phyloP scores from a whole-genome alignment of 2,888 invertebrate species.

The Synanthedon andrenaeformis region DNA sequence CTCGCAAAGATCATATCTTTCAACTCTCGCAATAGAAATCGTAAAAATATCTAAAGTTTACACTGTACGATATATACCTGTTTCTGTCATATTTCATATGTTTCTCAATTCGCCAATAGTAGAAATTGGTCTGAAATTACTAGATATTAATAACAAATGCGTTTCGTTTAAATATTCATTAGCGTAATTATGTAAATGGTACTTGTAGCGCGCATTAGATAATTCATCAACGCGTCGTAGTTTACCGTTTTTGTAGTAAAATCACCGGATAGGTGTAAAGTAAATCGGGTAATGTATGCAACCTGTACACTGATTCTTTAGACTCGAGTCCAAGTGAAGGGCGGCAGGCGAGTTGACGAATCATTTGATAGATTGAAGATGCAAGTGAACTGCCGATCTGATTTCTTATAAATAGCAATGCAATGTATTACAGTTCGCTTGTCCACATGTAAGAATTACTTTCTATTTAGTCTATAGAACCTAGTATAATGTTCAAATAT shows the following conservation, averaged over 20 bases:
- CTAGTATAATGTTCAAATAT: too few relatives aligned
- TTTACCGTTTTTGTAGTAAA: constrained; percentile 20
- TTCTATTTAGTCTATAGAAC: too few relatives aligned
- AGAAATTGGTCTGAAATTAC: not conserved
- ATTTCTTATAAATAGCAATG: too few relatives aligned
- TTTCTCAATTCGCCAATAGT: too few relatives aligned
- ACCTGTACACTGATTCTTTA: not conserved
- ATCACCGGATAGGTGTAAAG: constrained; percentile 24
- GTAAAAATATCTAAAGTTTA: not conserved
- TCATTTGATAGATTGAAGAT: not conserved
- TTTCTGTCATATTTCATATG: too few relatives aligned
- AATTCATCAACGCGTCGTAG: constrained; percentile 14
- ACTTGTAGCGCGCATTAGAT: not conserved
- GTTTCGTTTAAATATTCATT: not conserved
- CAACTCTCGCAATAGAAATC: not conserved
- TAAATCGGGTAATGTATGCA: constrained; percentile 20
- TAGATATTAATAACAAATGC: not conserved
- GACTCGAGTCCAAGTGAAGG: not conserved
- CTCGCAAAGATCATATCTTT: not conserved
- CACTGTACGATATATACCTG: too few relatives aligned
- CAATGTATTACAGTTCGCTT: too few relatives aligned
- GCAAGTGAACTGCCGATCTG: not conserved
- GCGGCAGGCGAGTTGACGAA: not conserved
- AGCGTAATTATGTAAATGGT: not conserved
- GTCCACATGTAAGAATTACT: too few relatives aligned